A percentile compares a stretch with the other conserved stretches of the same genome.
phyloP scores from a whole-genome alignment of 2,113 vertebrate genomes.

The Toxotes jaculatrix region DNA sequence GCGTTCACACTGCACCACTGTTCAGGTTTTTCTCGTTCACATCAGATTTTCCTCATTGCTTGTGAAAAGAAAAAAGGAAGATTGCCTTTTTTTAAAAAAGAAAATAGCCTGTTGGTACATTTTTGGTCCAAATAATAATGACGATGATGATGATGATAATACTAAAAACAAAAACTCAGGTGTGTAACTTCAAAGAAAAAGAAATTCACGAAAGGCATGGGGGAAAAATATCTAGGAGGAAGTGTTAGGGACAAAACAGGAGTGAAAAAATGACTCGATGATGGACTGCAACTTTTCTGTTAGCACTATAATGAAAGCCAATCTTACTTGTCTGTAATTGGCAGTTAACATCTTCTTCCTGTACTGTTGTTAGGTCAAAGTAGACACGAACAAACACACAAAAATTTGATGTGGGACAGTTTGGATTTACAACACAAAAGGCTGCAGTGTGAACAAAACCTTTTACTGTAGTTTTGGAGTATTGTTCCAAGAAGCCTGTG shows the following conservation, averaged over 20 bases:
- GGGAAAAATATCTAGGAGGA: neutral
- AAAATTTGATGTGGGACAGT: neutral
- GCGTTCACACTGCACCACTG: conserved; percentile 18
- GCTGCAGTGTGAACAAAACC: conserved; percentile 35
- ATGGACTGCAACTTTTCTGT: neutral
- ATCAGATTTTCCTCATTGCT: neutral
- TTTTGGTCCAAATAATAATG: neutral
- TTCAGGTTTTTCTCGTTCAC: neutral
- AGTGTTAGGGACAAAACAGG: too few relatives aligned
- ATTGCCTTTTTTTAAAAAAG: too few relatives aligned
- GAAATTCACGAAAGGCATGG: neutral
- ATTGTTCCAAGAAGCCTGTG: conserved; percentile 42
- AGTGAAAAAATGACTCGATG: neutral
- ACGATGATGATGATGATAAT: too few relatives aligned
- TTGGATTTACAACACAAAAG: neutral
- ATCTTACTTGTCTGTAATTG: neutral
- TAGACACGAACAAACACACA: neutral
- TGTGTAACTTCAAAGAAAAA: neutral
- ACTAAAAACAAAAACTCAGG: neutral
- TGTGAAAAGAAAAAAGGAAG: neutral
- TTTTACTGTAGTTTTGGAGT: conserved; percentile 17
- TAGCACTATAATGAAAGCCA: neutral
- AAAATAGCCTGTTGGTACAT: neutral
- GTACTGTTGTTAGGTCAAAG: neutral
- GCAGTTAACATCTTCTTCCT: neutral